phyloP scores from a whole-genome alignment of 2,113 vertebrate species.

The Actinemys pallida region DNA sequence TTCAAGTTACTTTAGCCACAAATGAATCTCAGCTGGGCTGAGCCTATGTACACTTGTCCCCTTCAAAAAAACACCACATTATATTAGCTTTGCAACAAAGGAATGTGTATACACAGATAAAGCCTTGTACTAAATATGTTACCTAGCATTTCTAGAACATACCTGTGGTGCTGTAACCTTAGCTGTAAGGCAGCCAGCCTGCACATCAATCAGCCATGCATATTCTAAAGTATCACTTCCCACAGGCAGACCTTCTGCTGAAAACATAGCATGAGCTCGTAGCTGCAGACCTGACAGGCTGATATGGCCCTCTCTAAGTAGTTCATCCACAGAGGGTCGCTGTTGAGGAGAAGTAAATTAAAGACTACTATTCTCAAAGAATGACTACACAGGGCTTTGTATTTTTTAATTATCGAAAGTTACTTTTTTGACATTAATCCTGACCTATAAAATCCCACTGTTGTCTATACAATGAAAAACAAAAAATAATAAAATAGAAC shows the following conservation, averaged over 20 bases:
- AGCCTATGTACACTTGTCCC: accelerated
- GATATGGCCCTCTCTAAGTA: slow-evolving; percentile 93
- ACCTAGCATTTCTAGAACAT: background rate
- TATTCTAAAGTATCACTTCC: slow-evolving; percentile 95
- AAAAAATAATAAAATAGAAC: background rate
- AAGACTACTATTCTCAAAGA: background rate
- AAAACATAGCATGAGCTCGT: slow-evolving; percentile 98
- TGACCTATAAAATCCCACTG: background rate
- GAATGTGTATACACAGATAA: background rate
- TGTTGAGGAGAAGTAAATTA: slow-evolving; percentile 62
- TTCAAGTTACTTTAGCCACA: background rate
- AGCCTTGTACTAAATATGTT: accelerated
- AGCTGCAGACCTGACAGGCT: slow-evolving; percentile 95
- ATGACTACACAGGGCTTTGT: background rate
- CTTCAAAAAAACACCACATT: background rate
- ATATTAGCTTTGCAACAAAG: accelerated
- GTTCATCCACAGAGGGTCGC: slow-evolving; percentile 91
- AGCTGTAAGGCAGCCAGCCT: slow-evolving; percentile 93
- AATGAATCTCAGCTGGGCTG: background rate
- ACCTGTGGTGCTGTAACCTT: slow-evolving; percentile 96
- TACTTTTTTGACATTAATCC: background rate
- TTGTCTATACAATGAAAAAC: background rate
- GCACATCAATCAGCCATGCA: slow-evolving; percentile 96
- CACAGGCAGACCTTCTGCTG: slow-evolving; percentile 90
- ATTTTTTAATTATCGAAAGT: background rate